phyloP scores from a whole-genome alignment of 1,140 invertebrate genomes.

The Macrocentrus cingulum region DNA sequence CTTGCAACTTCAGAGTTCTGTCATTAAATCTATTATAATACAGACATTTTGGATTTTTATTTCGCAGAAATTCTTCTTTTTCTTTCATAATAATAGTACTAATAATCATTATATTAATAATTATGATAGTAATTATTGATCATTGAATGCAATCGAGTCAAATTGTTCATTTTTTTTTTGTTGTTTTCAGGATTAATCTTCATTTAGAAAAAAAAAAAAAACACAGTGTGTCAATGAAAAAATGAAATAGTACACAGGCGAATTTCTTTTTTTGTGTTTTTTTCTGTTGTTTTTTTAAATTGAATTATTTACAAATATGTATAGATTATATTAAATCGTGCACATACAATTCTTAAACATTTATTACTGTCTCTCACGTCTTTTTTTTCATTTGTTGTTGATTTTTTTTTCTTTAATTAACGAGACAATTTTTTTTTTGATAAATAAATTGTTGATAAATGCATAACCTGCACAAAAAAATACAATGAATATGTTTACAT shows the following conservation, averaged over 20 bases:
- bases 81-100: no score
- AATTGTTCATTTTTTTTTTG: no score
- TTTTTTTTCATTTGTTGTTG: conserved; percentile 27
- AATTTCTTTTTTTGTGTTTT: background rate
- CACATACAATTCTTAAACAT: conserved; percentile 34
- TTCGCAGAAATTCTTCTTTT: conserved; percentile 6
- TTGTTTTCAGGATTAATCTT: no score
- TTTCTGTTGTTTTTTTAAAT: no score
- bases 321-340: conserved; percentile 35
- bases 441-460: conserved; percentile 24
- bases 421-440: background rate
- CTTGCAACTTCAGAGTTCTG: conserved; percentile 53
- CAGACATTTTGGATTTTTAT: conserved; percentile 43
- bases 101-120: no score
- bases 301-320: conserved; percentile 52
- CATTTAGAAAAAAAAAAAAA: background rate
- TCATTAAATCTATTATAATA: conserved; percentile 54
- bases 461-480: conserved; percentile 4
- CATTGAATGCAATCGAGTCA: no score
- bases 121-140: no score
- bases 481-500: no score
- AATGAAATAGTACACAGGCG: conserved; percentile 47
- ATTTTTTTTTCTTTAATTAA: conserved; percentile 7
- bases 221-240: background rate
- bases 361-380: conserved; percentile 33